These are phyloP conservation scores for Amblyraja radiata DNA, from an alignment of 2,797 vertebrate genomes.

Conservation along the genomic window DNA sequence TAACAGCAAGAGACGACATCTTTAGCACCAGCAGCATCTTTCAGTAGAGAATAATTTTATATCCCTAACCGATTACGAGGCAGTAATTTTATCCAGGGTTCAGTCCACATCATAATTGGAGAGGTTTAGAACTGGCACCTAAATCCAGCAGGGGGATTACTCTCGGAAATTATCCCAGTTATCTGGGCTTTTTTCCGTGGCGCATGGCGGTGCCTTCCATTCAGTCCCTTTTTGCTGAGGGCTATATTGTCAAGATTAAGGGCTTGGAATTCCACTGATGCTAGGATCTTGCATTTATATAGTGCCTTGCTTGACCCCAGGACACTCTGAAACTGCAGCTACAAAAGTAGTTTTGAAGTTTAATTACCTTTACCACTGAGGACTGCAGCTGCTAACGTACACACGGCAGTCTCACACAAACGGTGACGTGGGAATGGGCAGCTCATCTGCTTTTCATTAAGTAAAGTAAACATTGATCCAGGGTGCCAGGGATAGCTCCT, in stretches of 20 bases:
- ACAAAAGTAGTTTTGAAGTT: neutral
- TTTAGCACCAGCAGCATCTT: constrained; percentile 16
- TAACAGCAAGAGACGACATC: constrained; percentile 1
- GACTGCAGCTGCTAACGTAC: neutral
- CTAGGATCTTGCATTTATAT: constrained; percentile 8
- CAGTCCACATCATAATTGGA: constrained; percentile 30
- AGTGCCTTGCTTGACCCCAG: neutral
- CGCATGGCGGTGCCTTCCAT: neutral
- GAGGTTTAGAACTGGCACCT: constrained; percentile 18
- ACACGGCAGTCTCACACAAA: neutral
- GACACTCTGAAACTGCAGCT: neutral
- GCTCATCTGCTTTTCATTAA: neutral
- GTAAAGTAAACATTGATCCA: neutral
- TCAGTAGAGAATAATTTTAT: constrained; percentile 26
- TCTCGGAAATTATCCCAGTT: neutral
- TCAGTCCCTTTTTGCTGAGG: constrained; percentile 18
- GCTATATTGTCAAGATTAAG: constrained; percentile 5
- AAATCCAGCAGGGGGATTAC: constrained; percentile 31
- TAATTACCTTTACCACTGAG: neutral
- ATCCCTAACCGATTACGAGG: constrained; percentile 25
- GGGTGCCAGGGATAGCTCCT: too few relatives aligned
- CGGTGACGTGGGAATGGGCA: neutral
- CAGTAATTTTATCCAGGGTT: constrained; percentile 32
- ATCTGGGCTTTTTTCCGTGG: constrained; percentile 3
- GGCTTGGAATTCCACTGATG: neutral